These are phyloP conservation scores for Sciaenops ocellatus DNA, from an alignment of 2,797 vertebrate genomes.

Conservation along the genomic window DNA sequence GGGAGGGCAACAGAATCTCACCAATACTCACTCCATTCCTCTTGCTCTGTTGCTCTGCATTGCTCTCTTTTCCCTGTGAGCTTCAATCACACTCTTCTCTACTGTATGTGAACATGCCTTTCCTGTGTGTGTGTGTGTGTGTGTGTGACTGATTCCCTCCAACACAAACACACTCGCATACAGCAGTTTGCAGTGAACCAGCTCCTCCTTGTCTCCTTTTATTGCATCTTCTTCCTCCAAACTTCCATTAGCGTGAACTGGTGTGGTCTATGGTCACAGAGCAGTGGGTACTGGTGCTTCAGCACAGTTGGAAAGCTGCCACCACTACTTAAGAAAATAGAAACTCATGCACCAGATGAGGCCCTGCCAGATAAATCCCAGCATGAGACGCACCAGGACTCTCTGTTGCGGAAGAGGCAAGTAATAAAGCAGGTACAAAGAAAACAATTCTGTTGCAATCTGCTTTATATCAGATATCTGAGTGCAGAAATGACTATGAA, in stretches of 20 bases:
- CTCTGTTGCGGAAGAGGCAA: constrained; percentile 10
- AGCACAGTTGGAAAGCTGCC: constrained; percentile 40
- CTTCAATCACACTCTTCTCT: constrained; percentile 11
- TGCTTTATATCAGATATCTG: constrained; percentile 7
- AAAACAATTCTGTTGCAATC: constrained; percentile 32
- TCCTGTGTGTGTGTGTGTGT: constrained; percentile 1
- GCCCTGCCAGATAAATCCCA: constrained; percentile 40
- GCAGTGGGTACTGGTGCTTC: constrained; percentile 31
- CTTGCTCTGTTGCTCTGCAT: constrained; percentile 48
- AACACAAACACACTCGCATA: constrained; percentile 19
- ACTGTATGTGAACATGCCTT: constrained; percentile 28
- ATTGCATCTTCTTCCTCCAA: constrained; percentile 34
- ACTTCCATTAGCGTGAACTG: constrained; percentile 36
- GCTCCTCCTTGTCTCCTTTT: constrained; percentile 23
- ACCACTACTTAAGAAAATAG: constrained; percentile 48
- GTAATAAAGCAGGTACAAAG: constrained; percentile 41
- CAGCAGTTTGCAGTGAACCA: background rate
- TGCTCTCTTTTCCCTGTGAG: constrained; percentile 41
- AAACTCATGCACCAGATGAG: constrained; percentile 56
- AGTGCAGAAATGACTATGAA: constrained; percentile 15
- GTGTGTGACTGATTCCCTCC: constrained; percentile 24
- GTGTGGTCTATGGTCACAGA: constrained; percentile 20
- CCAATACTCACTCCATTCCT: constrained; percentile 39
- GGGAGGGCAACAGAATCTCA: constrained; percentile 48
- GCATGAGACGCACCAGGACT: constrained; percentile 40